Percentiles rank a stretch among this genome's conserved stretches.
Evolutionary conservation across 2,113 vertebrate genomes (phyloP).

Genomic region (Lynx canadensis): DNA sequence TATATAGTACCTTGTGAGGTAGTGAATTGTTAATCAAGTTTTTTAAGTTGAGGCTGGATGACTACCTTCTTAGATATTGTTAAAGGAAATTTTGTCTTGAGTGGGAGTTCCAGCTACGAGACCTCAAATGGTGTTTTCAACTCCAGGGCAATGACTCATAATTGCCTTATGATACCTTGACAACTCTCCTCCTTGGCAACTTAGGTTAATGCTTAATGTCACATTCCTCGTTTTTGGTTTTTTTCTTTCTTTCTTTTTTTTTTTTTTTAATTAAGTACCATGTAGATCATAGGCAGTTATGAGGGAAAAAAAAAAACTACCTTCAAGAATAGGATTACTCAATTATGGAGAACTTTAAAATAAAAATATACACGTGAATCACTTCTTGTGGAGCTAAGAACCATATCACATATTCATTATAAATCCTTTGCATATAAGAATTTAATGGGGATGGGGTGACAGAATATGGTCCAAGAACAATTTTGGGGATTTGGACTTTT

Average conservation of each 20-base stretch:
- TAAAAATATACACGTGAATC: neutral
- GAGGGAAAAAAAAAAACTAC: neutral
- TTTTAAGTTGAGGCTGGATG: neutral
- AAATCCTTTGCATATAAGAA: neutral
- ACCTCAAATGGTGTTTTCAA: neutral
- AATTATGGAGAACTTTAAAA: neutral
- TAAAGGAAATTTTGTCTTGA: neutral
- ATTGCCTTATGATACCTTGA: neutral
- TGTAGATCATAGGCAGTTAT: neutral
- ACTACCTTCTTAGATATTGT: neutral
- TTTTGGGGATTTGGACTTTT: neutral
- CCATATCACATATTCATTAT: neutral
- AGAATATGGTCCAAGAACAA: neutral
- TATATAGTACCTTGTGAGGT: neutral
- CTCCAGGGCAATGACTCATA: neutral
- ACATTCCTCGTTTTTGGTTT: neutral
- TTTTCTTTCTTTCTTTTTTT: too few species aligned
- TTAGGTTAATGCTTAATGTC: neutral
- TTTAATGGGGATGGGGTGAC: neutral
- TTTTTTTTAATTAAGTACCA: neutral
- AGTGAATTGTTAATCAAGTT: neutral
- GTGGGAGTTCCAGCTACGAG: neutral
- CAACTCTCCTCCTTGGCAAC: neutral
- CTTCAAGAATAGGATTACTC: neutral
- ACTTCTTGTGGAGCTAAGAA: neutral